Evolutionary conservation across 2,888 invertebrate species (phyloP).

Genomic region (Silvanus unidentatus): DNA sequence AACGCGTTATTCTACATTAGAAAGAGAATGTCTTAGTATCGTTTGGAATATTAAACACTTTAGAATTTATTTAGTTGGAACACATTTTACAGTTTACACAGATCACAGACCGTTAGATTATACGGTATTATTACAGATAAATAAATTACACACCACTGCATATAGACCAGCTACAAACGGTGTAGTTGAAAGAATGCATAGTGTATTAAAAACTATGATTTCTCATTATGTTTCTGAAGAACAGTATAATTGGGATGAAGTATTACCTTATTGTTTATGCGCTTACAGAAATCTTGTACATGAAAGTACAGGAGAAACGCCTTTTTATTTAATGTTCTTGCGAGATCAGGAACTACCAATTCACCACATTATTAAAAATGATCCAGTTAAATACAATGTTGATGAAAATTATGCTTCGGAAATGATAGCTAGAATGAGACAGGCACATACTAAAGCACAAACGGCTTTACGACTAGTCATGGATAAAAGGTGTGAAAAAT

Average conservation of each 20-base stretch:
- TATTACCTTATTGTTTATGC: conserved; percentile 27
- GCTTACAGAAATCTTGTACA: conserved; percentile 21
- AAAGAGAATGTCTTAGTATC: conserved; percentile 25
- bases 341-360: conserved; percentile 21
- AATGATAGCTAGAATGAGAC: conserved; percentile 4
- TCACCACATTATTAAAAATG: conserved; percentile 14
- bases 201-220: conserved; percentile 26
- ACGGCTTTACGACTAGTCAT: not conserved
- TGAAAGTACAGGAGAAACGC: conserved; percentile 18
- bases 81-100: conserved; percentile 24
- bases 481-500: conserved; percentile 1
- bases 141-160: conserved; percentile 25
- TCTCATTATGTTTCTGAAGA: conserved; percentile 25
- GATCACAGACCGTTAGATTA: conserved; percentile 25
- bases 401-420: conserved; percentile 11
- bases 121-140: conserved; percentile 21
- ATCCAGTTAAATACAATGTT: conserved; percentile 9
- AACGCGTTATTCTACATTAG: conserved; percentile 21
- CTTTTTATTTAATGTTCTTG: conserved; percentile 23
- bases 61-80: conserved; percentile 24
- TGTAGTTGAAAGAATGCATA: conserved; percentile 30
- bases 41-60: conserved; percentile 23
- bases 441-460: conserved; percentile 6
- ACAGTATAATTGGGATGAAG: conserved; percentile 28
- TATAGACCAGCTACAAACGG: conserved; percentile 33